Evolutionary conservation across 2,888 invertebrate genomes (phyloP).

Genomic region (Plusia festucae): DNA sequence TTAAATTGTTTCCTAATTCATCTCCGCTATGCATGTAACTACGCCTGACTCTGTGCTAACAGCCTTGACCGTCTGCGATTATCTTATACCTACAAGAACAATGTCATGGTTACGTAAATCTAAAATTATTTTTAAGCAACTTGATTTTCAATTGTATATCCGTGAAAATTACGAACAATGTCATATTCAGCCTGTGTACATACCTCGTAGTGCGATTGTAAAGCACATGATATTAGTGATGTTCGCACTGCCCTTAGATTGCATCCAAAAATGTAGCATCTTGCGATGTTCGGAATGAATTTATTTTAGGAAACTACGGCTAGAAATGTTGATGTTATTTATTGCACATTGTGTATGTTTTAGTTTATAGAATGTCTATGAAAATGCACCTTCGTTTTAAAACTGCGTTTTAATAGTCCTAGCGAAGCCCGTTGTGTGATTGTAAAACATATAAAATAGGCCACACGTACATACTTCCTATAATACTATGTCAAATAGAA

Average conservation of each 20-base stretch:
- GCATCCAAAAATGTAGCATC: conserved; percentile 57
- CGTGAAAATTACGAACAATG: conserved; percentile 40
- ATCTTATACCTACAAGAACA: conserved; percentile 45
- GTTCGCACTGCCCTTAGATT: conserved; percentile 67
- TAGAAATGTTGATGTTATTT: conserved; percentile 46
- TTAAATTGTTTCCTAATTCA: conserved; percentile 26
- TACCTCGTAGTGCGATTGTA: conserved; percentile 66
- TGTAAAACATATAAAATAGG: not conserved
- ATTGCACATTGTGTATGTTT: conserved; percentile 53
- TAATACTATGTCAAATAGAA: not conserved
- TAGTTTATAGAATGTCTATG: conserved; percentile 31
- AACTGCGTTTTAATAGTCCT: not conserved
- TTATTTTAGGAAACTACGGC: conserved; percentile 34
- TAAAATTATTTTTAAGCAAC: conserved; percentile 27
- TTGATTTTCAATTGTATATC: conserved; percentile 5
- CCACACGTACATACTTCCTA: not conserved
- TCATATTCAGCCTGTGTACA: conserved; percentile 62
- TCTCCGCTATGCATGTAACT: conserved; percentile 38
- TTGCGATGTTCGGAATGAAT: conserved; percentile 49
- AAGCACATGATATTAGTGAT: conserved; percentile 71
- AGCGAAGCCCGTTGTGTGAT: not conserved
- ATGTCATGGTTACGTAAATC: conserved; percentile 23
- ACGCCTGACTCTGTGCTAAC: conserved; percentile 13
- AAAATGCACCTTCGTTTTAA: conserved; percentile 40
- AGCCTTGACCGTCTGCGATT: conserved; percentile 39